Base-by-base conservation (phyloP, 2,888 invertebrate species). In the Apodemia zela region DNA sequence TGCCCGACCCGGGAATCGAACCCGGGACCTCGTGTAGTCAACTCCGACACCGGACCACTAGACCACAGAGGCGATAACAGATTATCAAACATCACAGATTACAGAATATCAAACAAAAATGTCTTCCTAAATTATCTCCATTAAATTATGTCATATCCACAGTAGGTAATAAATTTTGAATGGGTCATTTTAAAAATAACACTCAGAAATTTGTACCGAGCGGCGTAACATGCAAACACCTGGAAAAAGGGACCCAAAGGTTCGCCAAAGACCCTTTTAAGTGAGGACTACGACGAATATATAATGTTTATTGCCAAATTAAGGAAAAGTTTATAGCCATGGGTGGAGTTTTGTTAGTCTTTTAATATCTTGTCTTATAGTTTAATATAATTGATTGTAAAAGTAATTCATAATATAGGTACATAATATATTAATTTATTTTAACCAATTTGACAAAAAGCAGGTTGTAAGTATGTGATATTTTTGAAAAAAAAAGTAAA, bases 111-210 rank as follows among this genome's bases (percentile, higher is more conserved):
- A 21, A 21, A 21, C 4, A 15, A 42, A 42, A 42, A 15, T 42
- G 13, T 42, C 13, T 13, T 42, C 15, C 6, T 42, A 42, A 42
- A 42, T 15, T 42, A 42, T 42, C 42, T 42, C 42, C 42, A 42
- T 54, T 25, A 10, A 54, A 54, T 11, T 13, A 21, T 21, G 54
- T 21, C 5, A 54, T 25, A 18, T 25, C 25, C 21, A 25, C 10
- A 54, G 25, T 21, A 54, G 21, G 21, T 21, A 21, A 54, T 54
- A 54, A 25, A 21, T 54, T 25, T 13, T 21, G 25, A 54, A 25
- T 54, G 54, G 25, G 13, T 54, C 18, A 11, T 8, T 54, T 54
- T 54, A 54, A 54, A 54, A 54, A 54, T 54, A 54, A 54, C 18
- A 54, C 25, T 25, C 18, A 42, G 42, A 15, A 54, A 21, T 54